Conservation (phyloP, 2,797 vertebrate species). For the Morus bassanus region DNA sequence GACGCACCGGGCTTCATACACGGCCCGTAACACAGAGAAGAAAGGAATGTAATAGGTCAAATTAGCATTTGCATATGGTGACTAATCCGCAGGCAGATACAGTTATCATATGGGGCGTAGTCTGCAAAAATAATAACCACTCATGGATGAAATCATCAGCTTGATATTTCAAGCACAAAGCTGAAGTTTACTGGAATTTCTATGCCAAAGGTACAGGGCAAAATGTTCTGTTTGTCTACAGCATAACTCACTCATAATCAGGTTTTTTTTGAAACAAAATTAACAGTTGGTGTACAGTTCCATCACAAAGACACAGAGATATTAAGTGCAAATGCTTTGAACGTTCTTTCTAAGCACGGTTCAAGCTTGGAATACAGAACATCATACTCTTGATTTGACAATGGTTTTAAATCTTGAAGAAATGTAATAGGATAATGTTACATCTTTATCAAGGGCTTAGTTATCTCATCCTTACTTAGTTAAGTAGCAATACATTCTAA, state of each 20-base stretch:
- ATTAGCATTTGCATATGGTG: not conserved
- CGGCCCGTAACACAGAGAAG: not conserved
- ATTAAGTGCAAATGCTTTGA: not conserved
- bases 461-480: not conserved
- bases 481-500: not conserved
- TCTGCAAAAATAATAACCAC: slow-evolving; percentile 7
- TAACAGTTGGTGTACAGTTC: not conserved
- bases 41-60: not conserved
- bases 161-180: slow-evolving; percentile 31
- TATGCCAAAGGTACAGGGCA: not conserved
- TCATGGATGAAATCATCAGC: slow-evolving; percentile 21
- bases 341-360: not conserved
- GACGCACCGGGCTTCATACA: rapidly evolving
- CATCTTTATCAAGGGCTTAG: not conserved
- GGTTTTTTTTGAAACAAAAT: not conserved
- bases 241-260: rapidly evolving
- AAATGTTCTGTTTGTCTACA: not conserved
- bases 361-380: not conserved
- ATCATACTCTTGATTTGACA: not conserved
- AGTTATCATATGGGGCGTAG: not conserved
- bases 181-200: slow-evolving; percentile 3
- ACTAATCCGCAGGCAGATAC: slow-evolving; percentile 23
- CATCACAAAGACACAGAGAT: not conserved
- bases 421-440: not conserved
- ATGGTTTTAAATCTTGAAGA: not conserved